Evolutionary conservation across 2,888 invertebrate species (phyloP).

Genomic region (Chrysodeixis includens): DNA sequence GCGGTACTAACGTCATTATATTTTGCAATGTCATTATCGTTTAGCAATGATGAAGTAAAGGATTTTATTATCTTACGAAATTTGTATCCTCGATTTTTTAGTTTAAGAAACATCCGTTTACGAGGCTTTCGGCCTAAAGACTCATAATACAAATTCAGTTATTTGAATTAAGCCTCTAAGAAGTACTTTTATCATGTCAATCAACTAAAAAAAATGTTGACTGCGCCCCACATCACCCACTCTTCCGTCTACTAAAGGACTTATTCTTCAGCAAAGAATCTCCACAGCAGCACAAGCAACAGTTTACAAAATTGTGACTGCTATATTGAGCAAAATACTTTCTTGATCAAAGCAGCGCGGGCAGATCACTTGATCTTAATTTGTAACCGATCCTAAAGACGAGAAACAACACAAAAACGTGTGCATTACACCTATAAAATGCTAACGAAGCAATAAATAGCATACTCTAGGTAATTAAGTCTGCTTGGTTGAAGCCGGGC

Average conservation of each 20-base stretch:
- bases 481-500: conserved; percentile 26
- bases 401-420: neutral
- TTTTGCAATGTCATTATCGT: conserved; percentile 5
- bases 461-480: conserved; percentile 24
- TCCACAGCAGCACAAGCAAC: too few species aligned
- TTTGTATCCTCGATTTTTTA: neutral
- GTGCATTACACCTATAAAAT: neutral
- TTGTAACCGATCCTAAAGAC: neutral
- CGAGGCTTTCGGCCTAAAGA: too few species aligned
- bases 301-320: too few species aligned
- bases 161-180: too few species aligned
- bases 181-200: too few species aligned
- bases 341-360: neutral
- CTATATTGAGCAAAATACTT: too few species aligned
- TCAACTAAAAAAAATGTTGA: too few species aligned
- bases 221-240: too few species aligned
- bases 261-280: too few species aligned
- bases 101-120: too few species aligned
- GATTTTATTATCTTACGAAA: neutral
- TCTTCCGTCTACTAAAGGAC: too few species aligned
- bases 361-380: neutral
- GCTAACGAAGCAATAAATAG: conserved; percentile 7
- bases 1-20: neutral
- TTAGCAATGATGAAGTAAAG: neutral
- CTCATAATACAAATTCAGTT: neutral